phyloP scores from a whole-genome alignment of 1,140 invertebrate genomes.

The Aphelinus atriplicis region DNA sequence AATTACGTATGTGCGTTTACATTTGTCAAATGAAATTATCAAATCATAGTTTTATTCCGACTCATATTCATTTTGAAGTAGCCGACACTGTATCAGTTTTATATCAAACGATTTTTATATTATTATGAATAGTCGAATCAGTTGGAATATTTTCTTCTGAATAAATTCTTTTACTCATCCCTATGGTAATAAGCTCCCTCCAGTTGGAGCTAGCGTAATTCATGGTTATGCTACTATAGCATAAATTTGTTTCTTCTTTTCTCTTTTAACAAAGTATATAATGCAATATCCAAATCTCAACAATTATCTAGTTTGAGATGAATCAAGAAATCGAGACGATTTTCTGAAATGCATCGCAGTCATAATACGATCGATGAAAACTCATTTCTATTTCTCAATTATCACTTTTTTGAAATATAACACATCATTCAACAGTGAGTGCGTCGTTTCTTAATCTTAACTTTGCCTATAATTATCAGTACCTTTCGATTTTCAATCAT shows the following conservation, averaged over 20 bases:
- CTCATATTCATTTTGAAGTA: too few species aligned
- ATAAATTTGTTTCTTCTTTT: constrained; percentile 39
- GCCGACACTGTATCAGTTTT: too few species aligned
- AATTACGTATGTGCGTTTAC: constrained; percentile 22
- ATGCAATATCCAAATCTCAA: constrained; percentile 57
- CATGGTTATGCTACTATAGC: constrained; percentile 54
- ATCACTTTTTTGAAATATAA: constrained; percentile 8
- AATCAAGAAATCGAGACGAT: too few species aligned
- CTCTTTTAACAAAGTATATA: constrained; percentile 38
- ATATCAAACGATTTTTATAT: too few species aligned
- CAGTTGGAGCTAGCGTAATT: constrained; percentile 42
- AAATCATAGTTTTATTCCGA: too few species aligned
- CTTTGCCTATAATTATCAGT: constrained; percentile 22
- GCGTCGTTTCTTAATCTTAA: constrained; percentile 13
- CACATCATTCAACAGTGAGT: constrained; percentile 27
- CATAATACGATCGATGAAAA: neutral
- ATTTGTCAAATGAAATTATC: constrained; percentile 8
- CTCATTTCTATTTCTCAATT: constrained; percentile 9
- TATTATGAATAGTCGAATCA: too few species aligned
- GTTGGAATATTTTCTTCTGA: too few species aligned
- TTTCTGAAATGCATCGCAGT: too few species aligned
- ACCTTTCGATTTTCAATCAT: constrained; percentile 6
- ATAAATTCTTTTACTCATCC: too few species aligned
- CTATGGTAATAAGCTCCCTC: neutral
- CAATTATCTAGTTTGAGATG: constrained; percentile 47